Evolutionary conservation across 1,140 invertebrate genomes (phyloP).

Genomic region (Neoseiulus cucumeris): DNA sequence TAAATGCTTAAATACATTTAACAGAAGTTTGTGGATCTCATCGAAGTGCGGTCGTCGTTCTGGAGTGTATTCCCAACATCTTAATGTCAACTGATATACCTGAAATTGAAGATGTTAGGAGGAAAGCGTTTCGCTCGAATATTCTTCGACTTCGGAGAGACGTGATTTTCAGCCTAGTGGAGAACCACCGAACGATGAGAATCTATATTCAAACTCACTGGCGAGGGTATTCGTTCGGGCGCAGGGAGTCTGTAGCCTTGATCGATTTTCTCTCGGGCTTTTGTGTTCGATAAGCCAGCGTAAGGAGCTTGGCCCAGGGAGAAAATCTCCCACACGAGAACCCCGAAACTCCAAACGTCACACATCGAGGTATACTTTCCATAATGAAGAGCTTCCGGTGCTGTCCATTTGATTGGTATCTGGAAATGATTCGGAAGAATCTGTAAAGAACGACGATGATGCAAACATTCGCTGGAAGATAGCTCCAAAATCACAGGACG

Average conservation of each 20-base stretch:
- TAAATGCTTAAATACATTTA: conserved; percentile 10
- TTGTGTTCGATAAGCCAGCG: conserved; percentile 71
- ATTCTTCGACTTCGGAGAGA: too few relatives aligned
- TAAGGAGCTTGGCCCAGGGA: conserved; percentile 80
- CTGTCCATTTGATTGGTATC: conserved; percentile 94
- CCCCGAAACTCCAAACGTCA: conserved; percentile 96
- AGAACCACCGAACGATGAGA: not conserved
- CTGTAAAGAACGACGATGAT: too few relatives aligned
- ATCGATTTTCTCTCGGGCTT: conserved; percentile 80
- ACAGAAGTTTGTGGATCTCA: conserved; percentile 36
- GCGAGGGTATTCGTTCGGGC: conserved; percentile 59
- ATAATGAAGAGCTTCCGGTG: conserved; percentile 85
- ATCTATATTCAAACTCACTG: conserved; percentile 7
- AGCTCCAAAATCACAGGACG: too few relatives aligned
- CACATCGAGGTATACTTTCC: conserved; percentile 90
- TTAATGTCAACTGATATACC: conserved; percentile 70
- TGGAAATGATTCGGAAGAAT: not conserved
- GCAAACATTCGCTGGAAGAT: too few relatives aligned
- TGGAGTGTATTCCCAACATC: conserved; percentile 80
- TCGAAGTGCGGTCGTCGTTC: conserved; percentile 77
- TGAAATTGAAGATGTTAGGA: conserved; percentile 33
- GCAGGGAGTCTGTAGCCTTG: conserved; percentile 77
- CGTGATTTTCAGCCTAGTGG: not conserved
- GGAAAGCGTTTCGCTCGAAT: too few relatives aligned
- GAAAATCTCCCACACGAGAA: conserved; percentile 92